Evolutionary conservation across 1,140 invertebrate species (phyloP), one percentile per base, ranked within the genome.

Genomic region (Leptopilina boulardi): DNA sequence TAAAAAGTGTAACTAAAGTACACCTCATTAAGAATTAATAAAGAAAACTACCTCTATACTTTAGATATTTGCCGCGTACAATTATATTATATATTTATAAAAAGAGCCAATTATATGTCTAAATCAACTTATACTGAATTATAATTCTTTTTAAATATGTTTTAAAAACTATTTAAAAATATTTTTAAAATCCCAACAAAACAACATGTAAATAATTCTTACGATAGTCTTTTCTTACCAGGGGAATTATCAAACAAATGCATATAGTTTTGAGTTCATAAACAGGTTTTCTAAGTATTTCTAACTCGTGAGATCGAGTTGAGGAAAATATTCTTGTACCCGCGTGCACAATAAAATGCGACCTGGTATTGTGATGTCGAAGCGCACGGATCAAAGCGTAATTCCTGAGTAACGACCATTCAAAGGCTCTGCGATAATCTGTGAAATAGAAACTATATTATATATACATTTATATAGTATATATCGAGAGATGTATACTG

Each of bases 291-390:
- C 59, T 30, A 66, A 66, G 9, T n/a, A 23, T 66, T 30, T 66
- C 59, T 66, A 66, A 34, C 59, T 66, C 11, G 59, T 30, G 11
- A 30, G 23, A 30, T 15, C 21, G 26, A 66, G 56, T 66, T 13
- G 21, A n/a, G 26, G 23, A 15, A 66, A 66, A 66, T 23, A 38
- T 4, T 2, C 56, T 66, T 66, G 59, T 30, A 4, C 26, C 23
- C 23, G 0, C n/a, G 26, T 66, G 59, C 59, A 66, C 26, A 66
- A 66, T 66, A 66, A 66, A 66, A 66, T 30, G 59, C 59, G 59
- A 66, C 21, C 59, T 30, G 59, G 59, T 66, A 66, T 66, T 34
- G 59, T 66, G 59, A 66, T 34, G 59, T 66, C 59, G 59, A 66
- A 66, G 59, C 23, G 59, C 59, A 66, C 59, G 26, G 59, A 30